Conservation (phyloP, 2,888 invertebrate genomes). For the Lepas anatifera region DNA sequence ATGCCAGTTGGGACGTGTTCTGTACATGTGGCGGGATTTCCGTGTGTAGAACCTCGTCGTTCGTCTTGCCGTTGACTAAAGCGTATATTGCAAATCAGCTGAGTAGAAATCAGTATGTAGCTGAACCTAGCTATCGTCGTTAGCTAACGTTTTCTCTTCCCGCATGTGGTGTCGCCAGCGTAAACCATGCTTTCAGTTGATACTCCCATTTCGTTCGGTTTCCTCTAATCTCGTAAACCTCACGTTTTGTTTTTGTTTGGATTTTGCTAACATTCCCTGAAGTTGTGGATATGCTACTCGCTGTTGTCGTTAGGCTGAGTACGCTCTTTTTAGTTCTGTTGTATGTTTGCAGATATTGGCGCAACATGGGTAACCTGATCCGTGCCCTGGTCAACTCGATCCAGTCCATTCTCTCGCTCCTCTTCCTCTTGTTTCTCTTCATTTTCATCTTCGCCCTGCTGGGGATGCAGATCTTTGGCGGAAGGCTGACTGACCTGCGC, state of each 20-base stretch:
- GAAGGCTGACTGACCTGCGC: slow-evolving; percentile 45
- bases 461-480: slow-evolving; percentile 50
- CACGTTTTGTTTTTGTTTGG: background rate
- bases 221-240: too few species aligned
- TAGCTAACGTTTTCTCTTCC: background rate
- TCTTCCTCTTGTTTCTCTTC: slow-evolving; percentile 46
- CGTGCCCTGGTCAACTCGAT: slow-evolving; percentile 47
- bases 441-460: slow-evolving; percentile 48
- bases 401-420: slow-evolving; percentile 46
- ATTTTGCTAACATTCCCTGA: background rate
- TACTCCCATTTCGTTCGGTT: too few species aligned
- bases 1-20: too few species aligned
- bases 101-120: too few species aligned
- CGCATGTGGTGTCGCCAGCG: background rate
- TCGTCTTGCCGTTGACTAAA: too few species aligned
- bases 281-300: too few species aligned
- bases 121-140: background rate
- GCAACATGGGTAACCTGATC: slow-evolving; percentile 46
- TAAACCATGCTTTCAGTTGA: too few species aligned
- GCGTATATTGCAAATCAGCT: too few species aligned
- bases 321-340: slow-evolving; percentile 14
- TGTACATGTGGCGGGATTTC: too few species aligned
- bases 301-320: too few species aligned
- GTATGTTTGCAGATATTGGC: slow-evolving; percentile 45
- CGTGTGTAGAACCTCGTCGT: too few species aligned